Percentiles rank a stretch among this genome's conserved stretches.
phyloP scores from a whole-genome alignment of 2,888 invertebrate genomes.

The Drosophila peninsularis region DNA sequence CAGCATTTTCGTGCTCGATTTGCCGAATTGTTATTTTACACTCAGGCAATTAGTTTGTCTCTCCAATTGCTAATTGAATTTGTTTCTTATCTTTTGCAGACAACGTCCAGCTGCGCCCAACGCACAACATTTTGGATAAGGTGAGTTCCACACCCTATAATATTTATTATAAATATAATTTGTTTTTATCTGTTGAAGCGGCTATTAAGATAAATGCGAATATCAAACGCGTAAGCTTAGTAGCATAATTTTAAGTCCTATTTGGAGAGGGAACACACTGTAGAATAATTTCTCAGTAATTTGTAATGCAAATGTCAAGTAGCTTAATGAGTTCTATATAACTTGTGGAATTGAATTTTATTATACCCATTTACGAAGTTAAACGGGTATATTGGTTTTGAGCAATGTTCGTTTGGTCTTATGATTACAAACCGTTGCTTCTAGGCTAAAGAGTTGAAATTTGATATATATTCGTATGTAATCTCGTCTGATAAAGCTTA shows the following conservation, averaged over 20 bases:
- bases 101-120: constrained; percentile 19
- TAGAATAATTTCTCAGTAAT: too few species aligned
- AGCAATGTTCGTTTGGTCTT: too few species aligned
- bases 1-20: constrained; percentile 4
- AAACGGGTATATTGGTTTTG: too few species aligned
- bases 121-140: constrained; percentile 43
- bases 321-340: too few species aligned
- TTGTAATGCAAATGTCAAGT: too few species aligned
- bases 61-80: constrained; percentile 11
- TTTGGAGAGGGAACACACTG: too few species aligned
- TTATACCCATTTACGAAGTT: too few species aligned
- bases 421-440: too few species aligned
- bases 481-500: too few species aligned
- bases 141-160: constrained; percentile 25
- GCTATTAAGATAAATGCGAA: not conserved
- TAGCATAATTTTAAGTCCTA: not conserved
- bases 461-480: too few species aligned
- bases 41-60: not conserved
- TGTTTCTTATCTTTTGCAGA: constrained; percentile 47
- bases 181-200: not conserved
- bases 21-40: constrained; percentile 1
- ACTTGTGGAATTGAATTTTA: too few species aligned
- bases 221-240: not conserved
- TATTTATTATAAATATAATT: not conserved
- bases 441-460: too few species aligned